Conservation (phyloP, 2,888 invertebrate species). For the Notodonta ziczac region DNA sequence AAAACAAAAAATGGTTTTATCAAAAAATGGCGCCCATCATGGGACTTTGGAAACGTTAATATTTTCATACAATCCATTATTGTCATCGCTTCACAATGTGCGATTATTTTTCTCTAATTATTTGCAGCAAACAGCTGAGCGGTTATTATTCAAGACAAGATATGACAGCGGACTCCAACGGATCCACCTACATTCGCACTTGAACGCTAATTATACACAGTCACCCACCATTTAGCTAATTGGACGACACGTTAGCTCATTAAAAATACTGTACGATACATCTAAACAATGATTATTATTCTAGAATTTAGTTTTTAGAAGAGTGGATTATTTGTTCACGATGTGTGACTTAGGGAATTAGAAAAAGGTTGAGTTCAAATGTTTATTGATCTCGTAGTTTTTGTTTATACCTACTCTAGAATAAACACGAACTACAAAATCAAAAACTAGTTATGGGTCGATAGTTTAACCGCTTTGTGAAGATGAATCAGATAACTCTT, state of each 20-base stretch:
- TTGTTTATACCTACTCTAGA: too few relatives aligned
- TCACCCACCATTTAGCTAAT: constrained; percentile 7
- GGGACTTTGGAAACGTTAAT: neutral
- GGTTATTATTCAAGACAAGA: neutral
- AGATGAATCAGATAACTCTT: too few relatives aligned
- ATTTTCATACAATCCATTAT: too few relatives aligned
- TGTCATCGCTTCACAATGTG: too few relatives aligned
- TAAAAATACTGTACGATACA: neutral
- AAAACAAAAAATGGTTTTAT: too few relatives aligned
- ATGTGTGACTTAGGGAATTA: too few relatives aligned
- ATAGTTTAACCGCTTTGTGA: too few relatives aligned
- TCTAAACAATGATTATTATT: constrained; percentile 1
- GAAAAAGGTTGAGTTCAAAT: too few relatives aligned
- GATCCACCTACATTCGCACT: constrained; percentile 4
- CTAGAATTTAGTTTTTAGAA: neutral
- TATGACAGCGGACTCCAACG: neutral
- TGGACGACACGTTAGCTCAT: constrained; percentile 6
- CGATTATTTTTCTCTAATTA: neutral
- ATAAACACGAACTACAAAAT: too few relatives aligned
- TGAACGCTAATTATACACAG: constrained; percentile 5
- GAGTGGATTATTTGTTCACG: too few relatives aligned
- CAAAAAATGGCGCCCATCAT: neutral
- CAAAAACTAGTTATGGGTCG: too few relatives aligned
- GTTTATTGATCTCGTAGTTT: too few relatives aligned
- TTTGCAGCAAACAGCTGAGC: neutral